phyloP scores from a whole-genome alignment of 1,140 invertebrate genomes.

The Meloidogyne floridensis region DNA sequence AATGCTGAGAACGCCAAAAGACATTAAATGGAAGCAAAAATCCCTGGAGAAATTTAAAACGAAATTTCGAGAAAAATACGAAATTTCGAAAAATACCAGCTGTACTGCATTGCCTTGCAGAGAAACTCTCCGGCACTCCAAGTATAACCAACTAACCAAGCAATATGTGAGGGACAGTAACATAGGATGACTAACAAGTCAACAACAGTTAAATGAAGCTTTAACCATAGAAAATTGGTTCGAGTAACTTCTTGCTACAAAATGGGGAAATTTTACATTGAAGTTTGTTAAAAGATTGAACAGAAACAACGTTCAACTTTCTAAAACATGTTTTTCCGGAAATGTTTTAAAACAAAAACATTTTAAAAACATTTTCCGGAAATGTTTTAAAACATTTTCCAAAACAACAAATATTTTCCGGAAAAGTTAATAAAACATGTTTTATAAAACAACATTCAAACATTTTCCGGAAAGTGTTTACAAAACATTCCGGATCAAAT shows the following conservation, averaged over 20 bases:
- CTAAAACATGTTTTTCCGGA: no score
- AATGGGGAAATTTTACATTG: background rate
- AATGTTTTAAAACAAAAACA: no score
- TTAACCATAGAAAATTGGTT: conserved; percentile 49
- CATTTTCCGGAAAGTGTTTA: background rate
- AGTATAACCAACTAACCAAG: conserved; percentile 49
- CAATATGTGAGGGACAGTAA: conserved; percentile 54
- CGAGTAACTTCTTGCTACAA: conserved; percentile 54
- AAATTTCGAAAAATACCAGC: conserved; percentile 36
- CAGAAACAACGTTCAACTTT: no score
- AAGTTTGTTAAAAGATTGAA: no score
- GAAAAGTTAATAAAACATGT: background rate
- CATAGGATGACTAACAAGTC: conserved; percentile 48
- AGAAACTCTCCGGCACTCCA: conserved; percentile 53
- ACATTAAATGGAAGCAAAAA: conserved; percentile 57
- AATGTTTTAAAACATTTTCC: no score
- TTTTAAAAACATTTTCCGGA: no score
- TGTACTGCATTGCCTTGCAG: conserved; percentile 50
- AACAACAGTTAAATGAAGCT: conserved; percentile 53
- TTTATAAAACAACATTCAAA: background rate
- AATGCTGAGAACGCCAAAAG: conserved; percentile 53
- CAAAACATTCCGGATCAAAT: no score
- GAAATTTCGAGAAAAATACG: background rate
- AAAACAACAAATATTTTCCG: background rate
- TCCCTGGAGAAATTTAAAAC: conserved; percentile 37